phyloP scores from a whole-genome alignment of 2,888 invertebrate species.

The Dolichomitus sp. region DNA sequence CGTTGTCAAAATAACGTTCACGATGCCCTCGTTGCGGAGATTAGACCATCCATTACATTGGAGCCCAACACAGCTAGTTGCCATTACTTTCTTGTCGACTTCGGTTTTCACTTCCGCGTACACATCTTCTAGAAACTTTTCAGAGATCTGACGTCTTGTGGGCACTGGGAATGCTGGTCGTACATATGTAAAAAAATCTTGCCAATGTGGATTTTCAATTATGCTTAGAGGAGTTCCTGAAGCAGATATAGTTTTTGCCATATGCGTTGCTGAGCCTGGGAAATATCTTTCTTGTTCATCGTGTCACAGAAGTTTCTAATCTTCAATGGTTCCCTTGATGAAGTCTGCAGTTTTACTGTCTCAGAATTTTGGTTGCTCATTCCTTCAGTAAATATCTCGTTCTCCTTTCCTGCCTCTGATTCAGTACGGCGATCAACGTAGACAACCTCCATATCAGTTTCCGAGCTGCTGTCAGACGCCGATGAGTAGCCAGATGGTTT shows the following conservation, averaged over 20 bases:
- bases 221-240: neutral
- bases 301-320: too few relatives aligned
- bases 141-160: too few relatives aligned
- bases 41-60: conserved; percentile 4
- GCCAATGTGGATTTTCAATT: neutral
- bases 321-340: too few relatives aligned
- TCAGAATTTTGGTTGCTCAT: too few relatives aligned
- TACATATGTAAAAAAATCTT: conserved; percentile 5
- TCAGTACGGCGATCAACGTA: too few relatives aligned
- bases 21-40: neutral
- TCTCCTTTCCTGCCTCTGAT: too few relatives aligned
- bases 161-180: neutral
- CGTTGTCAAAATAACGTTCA: neutral
- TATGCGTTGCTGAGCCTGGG: too few relatives aligned
- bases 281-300: too few relatives aligned
- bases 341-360: too few relatives aligned
- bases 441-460: neutral
- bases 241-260: neutral
- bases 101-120: too few relatives aligned
- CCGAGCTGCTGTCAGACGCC: neutral
- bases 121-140: too few relatives aligned
- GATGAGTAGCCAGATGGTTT: neutral
- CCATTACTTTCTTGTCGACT: conserved; percentile 3
- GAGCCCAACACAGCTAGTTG: neutral
- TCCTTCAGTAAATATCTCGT: too few relatives aligned